A percentile compares a stretch with the other conserved stretches of the same genome.
These are phyloP conservation scores for Melieria crassipennis DNA, from an alignment of 2,888 invertebrate species.

Conservation along the genomic window DNA sequence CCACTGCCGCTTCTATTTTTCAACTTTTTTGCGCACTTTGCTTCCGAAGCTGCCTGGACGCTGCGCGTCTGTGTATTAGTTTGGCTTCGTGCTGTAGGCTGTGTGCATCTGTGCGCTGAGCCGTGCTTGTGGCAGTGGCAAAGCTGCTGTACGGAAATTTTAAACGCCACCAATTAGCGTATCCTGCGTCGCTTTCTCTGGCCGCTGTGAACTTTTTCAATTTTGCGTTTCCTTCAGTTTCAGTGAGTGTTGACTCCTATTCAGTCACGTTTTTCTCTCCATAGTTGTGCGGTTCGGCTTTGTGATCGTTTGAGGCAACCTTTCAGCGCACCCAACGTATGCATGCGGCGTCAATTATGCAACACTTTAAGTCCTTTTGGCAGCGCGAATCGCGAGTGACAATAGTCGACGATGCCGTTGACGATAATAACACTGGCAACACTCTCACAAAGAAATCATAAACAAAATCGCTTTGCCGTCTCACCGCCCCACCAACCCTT, in stretches of 20 bases:
- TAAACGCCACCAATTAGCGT: slow-evolving; percentile 43
- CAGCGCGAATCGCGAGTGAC: too few species aligned
- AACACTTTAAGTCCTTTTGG: too few species aligned
- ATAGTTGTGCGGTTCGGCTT: neutral
- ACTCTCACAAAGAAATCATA: too few species aligned
- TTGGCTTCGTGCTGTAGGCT: neutral
- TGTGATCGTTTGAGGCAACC: too few species aligned
- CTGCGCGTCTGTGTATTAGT: slow-evolving; percentile 1
- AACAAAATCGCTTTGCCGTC: too few species aligned
- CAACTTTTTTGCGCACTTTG: slow-evolving; percentile 10
- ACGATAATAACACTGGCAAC: too few species aligned
- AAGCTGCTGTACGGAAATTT: slow-evolving; percentile 22
- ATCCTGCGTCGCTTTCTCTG: slow-evolving; percentile 16
- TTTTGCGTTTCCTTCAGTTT: slow-evolving; percentile 7
- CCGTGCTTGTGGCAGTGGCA: neutral
- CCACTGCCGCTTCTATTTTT: neutral
- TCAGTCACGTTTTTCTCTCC: neutral
- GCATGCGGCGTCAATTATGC: too few species aligned
- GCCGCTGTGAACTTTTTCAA: slow-evolving; percentile 14
- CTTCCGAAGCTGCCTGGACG: neutral
- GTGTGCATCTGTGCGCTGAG: slow-evolving; percentile 14
- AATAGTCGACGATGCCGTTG: too few species aligned
- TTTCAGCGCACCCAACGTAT: too few species aligned
- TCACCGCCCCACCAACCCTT: too few species aligned
- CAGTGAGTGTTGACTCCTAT: slow-evolving; percentile 19